These are phyloP conservation scores for Bellardia bayeri DNA, from an alignment of 2,888 invertebrate species.

Conservation along the genomic window DNA sequence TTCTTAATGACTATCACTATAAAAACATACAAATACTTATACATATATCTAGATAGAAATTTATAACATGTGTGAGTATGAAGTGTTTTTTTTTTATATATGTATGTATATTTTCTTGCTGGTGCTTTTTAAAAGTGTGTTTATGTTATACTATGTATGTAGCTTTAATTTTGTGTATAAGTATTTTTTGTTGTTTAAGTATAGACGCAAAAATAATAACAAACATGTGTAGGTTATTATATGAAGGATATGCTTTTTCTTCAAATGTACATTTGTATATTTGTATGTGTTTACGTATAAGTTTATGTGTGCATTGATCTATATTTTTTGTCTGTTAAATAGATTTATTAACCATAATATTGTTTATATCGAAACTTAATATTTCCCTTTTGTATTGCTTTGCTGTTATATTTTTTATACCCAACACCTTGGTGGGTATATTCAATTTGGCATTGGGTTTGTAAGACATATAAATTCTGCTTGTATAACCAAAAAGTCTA, in stretches of 20 bases:
- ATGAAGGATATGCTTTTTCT: background rate
- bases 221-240: conserved; percentile 1
- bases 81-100: conserved; percentile 14
- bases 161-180: background rate
- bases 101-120: background rate
- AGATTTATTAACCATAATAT: conserved; percentile 67
- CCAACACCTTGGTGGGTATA: too few relatives aligned
- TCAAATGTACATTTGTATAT: background rate
- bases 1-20: conserved; percentile 67
- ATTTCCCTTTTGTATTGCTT: conserved; percentile 38
- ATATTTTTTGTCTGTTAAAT: conserved; percentile 51
- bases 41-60: background rate
- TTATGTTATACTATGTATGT: background rate
- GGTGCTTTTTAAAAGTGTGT: conserved; percentile 13
- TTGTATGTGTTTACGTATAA: background rate
- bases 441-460: too few relatives aligned
- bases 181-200: background rate
- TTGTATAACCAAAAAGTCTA: too few relatives aligned
- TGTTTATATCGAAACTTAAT: conserved; percentile 43
- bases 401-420: conserved; percentile 5
- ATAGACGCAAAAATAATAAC: background rate
- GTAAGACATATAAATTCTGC: too few relatives aligned
- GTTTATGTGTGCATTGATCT: conserved; percentile 2
- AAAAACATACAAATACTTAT: background rate
- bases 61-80: conserved; percentile 7